Percentiles rank a stretch among this genome's conserved stretches.
phyloP scores from a whole-genome alignment of 2,113 vertebrate genomes.

The Pangasianodon hypophthalmus region DNA sequence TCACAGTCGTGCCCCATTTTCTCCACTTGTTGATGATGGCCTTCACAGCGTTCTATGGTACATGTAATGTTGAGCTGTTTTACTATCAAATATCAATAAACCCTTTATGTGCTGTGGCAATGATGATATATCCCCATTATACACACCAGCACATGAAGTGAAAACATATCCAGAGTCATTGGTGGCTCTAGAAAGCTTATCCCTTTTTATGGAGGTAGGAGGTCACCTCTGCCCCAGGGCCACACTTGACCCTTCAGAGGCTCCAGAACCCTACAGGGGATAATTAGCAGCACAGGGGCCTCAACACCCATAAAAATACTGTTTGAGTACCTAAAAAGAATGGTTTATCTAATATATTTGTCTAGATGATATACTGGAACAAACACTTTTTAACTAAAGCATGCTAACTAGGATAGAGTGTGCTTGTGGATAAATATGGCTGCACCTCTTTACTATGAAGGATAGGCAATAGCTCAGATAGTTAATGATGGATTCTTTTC shows the following conservation, averaged over 20 bases:
- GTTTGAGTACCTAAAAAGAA: neutral
- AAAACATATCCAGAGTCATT: neutral
- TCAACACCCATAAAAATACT: conserved; percentile 12
- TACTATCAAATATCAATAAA: neutral
- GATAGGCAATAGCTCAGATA: neutral
- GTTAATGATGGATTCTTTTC: neutral
- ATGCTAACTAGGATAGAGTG: neutral
- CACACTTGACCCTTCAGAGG: conserved; percentile 44
- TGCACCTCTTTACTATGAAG: neutral
- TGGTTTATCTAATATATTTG: neutral
- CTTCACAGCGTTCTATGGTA: neutral
- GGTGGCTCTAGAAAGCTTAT: conserved; percentile 40
- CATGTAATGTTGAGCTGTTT: neutral
- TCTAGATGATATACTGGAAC: neutral
- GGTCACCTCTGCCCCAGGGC: conserved; percentile 55
- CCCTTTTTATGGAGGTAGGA: conserved; percentile 42
- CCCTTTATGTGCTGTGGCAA: neutral
- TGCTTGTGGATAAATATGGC: neutral
- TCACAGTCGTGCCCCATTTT: neutral
- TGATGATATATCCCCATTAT: neutral
- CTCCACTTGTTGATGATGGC: neutral
- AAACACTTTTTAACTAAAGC: neutral
- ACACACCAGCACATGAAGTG: neutral
- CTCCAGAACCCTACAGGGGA: conserved; percentile 57
- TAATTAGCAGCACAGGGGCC: conserved; percentile 54